Percentiles rank a stretch among this genome's conserved stretches.
These are phyloP conservation scores for Mustelus asterias DNA, from an alignment of 2,113 vertebrate genomes.

Conservation along the genomic window DNA sequence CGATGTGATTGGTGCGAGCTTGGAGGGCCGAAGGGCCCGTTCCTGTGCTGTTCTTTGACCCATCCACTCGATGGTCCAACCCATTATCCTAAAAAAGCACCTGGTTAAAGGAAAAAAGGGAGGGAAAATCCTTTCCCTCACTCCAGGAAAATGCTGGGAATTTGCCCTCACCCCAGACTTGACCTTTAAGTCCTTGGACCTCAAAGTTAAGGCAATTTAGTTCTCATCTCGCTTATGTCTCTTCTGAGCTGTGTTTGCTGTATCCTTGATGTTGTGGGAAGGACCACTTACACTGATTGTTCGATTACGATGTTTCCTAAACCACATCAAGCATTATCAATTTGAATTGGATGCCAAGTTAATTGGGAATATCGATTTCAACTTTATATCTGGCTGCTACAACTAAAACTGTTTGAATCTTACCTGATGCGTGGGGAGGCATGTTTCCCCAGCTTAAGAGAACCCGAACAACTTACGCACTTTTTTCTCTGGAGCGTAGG, in stretches of 20 bases:
- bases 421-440: neutral
- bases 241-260: neutral
- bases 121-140: neutral
- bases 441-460: neutral
- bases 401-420: neutral
- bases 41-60: too few species aligned
- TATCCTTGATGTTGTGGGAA: neutral
- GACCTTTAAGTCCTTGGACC: neutral
- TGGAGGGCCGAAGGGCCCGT: too few species aligned
- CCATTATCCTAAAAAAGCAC: neutral
- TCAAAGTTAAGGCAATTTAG: neutral
- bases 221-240: neutral
- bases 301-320: neutral
- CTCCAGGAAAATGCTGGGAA: neutral
- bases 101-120: neutral
- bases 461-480: neutral
- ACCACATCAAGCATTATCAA: neutral
- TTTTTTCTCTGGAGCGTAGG: too few species aligned
- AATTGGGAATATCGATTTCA: neutral
- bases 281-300: neutral
- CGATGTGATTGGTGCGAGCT: too few species aligned
- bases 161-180: neutral
- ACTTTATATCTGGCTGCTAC: neutral
- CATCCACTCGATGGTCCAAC: neutral
- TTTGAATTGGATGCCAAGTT: neutral